phyloP scores from a whole-genome alignment of 2,113 vertebrate genomes.

The Sphaerodactylus townsendi region DNA sequence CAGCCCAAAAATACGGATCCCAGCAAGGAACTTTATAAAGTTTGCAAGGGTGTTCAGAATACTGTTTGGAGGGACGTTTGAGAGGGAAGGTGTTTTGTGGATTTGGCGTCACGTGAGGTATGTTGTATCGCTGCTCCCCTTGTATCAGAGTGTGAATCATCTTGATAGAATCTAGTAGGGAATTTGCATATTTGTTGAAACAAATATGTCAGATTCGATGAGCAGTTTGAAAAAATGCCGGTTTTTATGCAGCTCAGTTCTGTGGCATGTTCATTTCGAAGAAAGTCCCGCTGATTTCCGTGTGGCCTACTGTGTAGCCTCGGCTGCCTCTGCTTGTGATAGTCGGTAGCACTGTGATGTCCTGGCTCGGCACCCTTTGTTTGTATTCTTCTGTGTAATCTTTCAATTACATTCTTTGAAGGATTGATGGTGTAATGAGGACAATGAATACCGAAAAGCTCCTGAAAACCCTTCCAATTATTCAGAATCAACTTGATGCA shows the following conservation, averaged over 20 bases:
- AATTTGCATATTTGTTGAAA: neutral
- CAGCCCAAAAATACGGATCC: neutral
- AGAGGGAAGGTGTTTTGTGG: neutral
- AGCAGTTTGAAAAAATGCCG: neutral
- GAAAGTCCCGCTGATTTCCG: neutral
- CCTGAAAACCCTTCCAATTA: constrained; percentile 91
- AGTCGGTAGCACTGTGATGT: neutral
- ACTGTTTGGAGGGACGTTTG: neutral
- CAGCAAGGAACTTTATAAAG: neutral
- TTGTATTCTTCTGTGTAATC: neutral
- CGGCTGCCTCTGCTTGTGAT: neutral
- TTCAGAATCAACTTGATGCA: constrained; percentile 94
- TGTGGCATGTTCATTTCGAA: neutral
- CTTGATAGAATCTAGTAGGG: neutral
- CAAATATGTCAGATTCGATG: neutral
- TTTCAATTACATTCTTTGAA: constrained; percentile 53
- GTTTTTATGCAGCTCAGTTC: too few species aligned
- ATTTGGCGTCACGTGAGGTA: neutral
- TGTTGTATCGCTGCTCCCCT: neutral
- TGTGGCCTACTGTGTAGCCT: neutral
- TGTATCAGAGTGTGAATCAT: neutral
- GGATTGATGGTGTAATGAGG: constrained; percentile 90
- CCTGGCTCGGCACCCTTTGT: neutral
- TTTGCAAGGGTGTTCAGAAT: neutral
- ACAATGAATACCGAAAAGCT: constrained; percentile 92